Evolutionary conservation across 2,888 invertebrate genomes (phyloP).

Genomic region (Buathra laborator): DNA sequence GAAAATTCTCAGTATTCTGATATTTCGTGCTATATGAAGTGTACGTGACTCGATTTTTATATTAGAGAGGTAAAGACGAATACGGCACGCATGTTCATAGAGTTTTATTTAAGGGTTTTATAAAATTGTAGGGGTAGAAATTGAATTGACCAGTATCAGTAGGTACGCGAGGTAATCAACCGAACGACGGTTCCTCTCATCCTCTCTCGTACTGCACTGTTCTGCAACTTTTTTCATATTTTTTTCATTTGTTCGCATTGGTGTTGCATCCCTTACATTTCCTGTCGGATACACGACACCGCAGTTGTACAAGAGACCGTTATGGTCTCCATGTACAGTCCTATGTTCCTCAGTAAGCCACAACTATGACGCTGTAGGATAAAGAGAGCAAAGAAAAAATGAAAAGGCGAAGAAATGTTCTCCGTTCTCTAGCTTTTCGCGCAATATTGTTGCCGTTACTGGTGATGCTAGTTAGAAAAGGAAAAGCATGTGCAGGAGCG

Average conservation of each 20-base stretch:
- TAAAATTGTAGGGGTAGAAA: not conserved
- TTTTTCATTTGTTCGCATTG: conserved; percentile 41
- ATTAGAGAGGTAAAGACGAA: not conserved
- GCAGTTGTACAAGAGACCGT: conserved; percentile 16
- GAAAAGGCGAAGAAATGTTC: conserved; percentile 48
- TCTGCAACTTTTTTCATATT: conserved; percentile 19
- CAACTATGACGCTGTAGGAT: conserved; percentile 35
- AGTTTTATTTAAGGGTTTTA: not conserved
- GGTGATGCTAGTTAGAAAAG: conserved; percentile 43
- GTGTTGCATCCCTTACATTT: conserved; percentile 19
- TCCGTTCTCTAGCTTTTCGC: conserved; percentile 42
- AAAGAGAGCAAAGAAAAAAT: conserved; percentile 24
- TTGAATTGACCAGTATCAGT: conserved; percentile 7
- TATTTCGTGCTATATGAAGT: conserved; percentile 22
- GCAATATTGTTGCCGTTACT: conserved; percentile 54
- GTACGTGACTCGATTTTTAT: conserved; percentile 25
- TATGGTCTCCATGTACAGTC: conserved; percentile 6
- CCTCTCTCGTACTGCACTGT: conserved; percentile 33
- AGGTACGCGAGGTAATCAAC: not conserved
- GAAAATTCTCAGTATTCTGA: conserved; percentile 44
- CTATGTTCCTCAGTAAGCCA: conserved; percentile 26
- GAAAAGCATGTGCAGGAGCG: conserved; percentile 30
- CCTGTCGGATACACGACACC: conserved; percentile 18
- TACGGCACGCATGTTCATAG: not conserved
- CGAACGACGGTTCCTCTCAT: conserved; percentile 3